Evolutionary conservation across 2,797 vertebrate genomes (phyloP).

Genomic region (Rhynchotus rufescens): DNA sequence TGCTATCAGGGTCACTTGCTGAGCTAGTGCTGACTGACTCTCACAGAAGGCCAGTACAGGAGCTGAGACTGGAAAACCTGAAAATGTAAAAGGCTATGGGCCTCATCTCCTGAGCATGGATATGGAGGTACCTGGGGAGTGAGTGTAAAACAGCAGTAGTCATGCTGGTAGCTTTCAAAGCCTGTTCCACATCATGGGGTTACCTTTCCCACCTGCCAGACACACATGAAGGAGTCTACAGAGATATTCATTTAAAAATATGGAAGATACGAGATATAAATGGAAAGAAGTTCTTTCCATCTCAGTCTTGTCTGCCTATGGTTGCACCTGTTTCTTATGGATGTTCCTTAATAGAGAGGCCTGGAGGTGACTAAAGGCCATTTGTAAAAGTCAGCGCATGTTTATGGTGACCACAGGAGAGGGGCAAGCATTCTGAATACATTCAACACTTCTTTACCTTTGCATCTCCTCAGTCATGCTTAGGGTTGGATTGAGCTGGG

Average conservation of each 20-base stretch:
- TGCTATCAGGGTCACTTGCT: constrained; percentile 25
- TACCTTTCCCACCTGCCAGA: background rate
- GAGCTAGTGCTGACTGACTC: background rate
- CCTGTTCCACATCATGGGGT: background rate
- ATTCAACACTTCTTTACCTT: background rate
- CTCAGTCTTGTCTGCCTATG: background rate
- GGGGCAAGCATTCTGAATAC: background rate
- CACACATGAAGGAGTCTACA: background rate
- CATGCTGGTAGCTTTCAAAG: background rate
- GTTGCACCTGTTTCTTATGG: background rate
- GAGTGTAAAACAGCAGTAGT: background rate
- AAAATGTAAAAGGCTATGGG: background rate
- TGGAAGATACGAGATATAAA: background rate
- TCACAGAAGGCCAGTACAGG: background rate
- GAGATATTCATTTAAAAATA: fast-evolving
- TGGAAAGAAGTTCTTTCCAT: background rate
- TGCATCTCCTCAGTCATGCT: background rate
- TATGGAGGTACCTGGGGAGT: background rate
- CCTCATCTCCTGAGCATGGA: background rate
- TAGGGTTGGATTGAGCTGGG: background rate
- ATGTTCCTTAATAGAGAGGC: background rate
- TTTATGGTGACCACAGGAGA: background rate
- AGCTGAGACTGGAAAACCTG: background rate
- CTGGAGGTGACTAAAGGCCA: background rate
- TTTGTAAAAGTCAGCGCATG: background rate